These are phyloP conservation scores for Nibea albiflora DNA, from an alignment of 2,113 vertebrate species.

Conservation along the genomic window DNA sequence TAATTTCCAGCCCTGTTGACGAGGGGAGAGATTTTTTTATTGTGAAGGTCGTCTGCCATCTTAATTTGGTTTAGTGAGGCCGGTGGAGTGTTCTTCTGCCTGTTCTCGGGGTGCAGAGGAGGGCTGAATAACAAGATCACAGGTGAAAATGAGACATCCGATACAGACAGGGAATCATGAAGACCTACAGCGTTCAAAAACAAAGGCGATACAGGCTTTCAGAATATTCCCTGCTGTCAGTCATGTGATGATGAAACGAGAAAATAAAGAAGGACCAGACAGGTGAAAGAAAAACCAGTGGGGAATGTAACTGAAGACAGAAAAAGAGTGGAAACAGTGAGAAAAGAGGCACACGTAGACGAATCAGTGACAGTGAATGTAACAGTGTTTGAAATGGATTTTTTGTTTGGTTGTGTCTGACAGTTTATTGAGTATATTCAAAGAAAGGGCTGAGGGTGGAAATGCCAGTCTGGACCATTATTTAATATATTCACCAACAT, in stretches of 20 bases:
- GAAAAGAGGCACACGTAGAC: not conserved
- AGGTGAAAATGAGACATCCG: slow-evolving; percentile 19
- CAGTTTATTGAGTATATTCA: not conserved
- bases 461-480: slow-evolving; percentile 1
- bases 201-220: not conserved
- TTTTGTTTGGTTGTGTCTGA: not conserved
- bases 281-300: not conserved
- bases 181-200: slow-evolving; percentile 4
- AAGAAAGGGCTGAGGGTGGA: not conserved
- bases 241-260: slow-evolving; percentile 9
- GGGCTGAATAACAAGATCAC: not conserved
- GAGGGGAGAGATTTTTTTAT: slow-evolving; percentile 2
- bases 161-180: not conserved
- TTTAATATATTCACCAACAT: not conserved
- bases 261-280: not conserved
- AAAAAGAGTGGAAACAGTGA: slow-evolving; percentile 7
- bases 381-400: not conserved
- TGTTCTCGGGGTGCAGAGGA: not conserved
- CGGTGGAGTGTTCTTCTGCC: slow-evolving; percentile 25
- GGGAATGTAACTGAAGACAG: not conserved
- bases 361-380: not conserved
- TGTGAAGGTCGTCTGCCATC: not conserved
- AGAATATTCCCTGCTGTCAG: slow-evolving; percentile 1
- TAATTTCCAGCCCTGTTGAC: slow-evolving; percentile 18
- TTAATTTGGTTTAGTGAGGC: slow-evolving; percentile 17